phyloP scores from a whole-genome alignment of 1,140 invertebrate species.

The Megalonaias nervosa region DNA sequence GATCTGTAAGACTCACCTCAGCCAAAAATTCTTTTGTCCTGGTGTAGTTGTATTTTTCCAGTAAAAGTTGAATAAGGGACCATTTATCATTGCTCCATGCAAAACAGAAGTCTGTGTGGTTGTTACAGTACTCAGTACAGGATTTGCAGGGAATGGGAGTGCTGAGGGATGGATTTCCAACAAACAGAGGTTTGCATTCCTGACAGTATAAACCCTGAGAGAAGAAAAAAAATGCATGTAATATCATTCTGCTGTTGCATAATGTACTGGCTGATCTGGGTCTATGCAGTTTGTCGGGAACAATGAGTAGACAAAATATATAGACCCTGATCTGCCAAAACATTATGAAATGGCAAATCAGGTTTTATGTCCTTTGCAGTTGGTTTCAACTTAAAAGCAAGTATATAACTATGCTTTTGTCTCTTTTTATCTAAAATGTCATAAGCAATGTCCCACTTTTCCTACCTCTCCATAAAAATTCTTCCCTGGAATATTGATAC shows the following conservation, averaged over 20 bases:
- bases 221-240: conserved; percentile 26
- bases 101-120: conserved; percentile 85
- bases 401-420: no score
- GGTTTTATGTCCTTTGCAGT: no score
- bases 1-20: not conserved
- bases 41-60: conserved; percentile 3
- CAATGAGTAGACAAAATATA: no score
- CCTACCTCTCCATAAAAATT: no score
- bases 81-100: not conserved
- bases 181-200: conserved; percentile 89
- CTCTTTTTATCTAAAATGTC: no score
- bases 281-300: no score
- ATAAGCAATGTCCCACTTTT: no score
- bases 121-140: conserved; percentile 91
- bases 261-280: no score
- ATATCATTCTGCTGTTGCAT: not conserved
- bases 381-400: no score
- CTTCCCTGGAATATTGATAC: no score
- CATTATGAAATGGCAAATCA: no score
- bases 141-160: conserved; percentile 87
- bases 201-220: conserved; percentile 82
- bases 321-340: no score
- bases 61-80: not conserved
- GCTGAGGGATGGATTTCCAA: conserved; percentile 90
- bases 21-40: not conserved